A percentile compares a stretch with the other conserved stretches of the same genome.
phyloP scores from a whole-genome alignment of 2,113 vertebrate species.

The Lampris megalopsis region DNA sequence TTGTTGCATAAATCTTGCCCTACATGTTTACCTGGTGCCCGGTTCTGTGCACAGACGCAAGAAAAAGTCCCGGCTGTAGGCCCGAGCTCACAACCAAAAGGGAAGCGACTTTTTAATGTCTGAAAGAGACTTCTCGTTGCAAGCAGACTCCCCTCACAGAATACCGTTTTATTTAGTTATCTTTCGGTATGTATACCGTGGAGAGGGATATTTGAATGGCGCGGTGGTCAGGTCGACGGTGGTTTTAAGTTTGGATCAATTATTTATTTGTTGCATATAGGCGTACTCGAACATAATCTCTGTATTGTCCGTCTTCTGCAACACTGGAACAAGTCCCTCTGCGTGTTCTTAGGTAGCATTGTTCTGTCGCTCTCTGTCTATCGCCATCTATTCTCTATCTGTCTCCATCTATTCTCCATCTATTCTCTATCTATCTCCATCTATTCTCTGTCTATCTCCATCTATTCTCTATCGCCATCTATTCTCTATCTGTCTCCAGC shows the following conservation, averaged over 20 bases:
- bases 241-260: constrained; percentile 23
- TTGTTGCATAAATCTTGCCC: constrained; percentile 4
- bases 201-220: constrained; percentile 36
- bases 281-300: constrained; percentile 7
- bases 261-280: constrained; percentile 71
- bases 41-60: neutral
- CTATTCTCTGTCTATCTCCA: no score
- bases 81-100: neutral
- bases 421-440: no score
- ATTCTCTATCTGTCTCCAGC: no score
- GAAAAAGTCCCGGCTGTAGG: neutral
- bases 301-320: constrained; percentile 42
- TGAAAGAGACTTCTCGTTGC: no score
- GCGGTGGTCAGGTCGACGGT: neutral
- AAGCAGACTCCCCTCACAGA: no score
- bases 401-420: no score
- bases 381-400: neutral
- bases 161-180: constrained; percentile 40
- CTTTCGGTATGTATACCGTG: constrained; percentile 41
- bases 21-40: constrained; percentile 10
- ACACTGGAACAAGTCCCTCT: constrained; percentile 60
- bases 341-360: constrained; percentile 51
- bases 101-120: no score
- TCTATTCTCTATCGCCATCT: no score
- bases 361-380: constrained; percentile 4